Evolutionary conservation across 2,113 vertebrate genomes (phyloP), one percentile per base, ranked within the genome.

Genomic region (Proteles cristata): DNA sequence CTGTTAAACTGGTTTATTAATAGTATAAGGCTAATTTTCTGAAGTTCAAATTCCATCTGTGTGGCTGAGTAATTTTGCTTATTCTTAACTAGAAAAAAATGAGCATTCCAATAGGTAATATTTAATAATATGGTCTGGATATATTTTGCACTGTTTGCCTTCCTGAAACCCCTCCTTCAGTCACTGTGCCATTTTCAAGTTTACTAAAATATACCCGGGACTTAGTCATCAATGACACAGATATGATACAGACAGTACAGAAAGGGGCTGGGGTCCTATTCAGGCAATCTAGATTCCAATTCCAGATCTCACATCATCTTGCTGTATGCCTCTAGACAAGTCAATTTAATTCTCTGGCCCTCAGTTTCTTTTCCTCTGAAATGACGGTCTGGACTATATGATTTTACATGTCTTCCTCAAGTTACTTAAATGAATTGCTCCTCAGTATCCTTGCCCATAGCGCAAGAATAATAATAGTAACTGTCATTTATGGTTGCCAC

Each of bases 1-100:
- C 33, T 74, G 15, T 10, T 81, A 50, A 88, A 79, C 74, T 16
- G 43, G 23, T 26, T 92, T 85, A 69, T 69, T 81, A 76, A 89
- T 65, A 69, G 63, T n/a, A 28, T 39, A 48, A n/a, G 55, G 43
- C 19, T 63, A 9, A 11, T 73, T 50, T 79, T 83, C 21, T 68
- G 63, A 80, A 96, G 76, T 79, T 80, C 25, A 84, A 63, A 91
- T 74, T 94, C 33, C 45, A 66, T 65, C 31, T 58, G n/a, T 88
- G 71, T 81, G 50, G 3, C 21, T 92, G 45, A 80, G 12, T 65
- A 53, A 65, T 12, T 28, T 79, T 88, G 25, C 9, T 81, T 25
- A 61, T 48, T 50, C 55, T 76, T 69, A 65, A n/a, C 83, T 12
- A 35, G 25, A 35, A 80, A 48, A 86, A 76, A 80, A 65, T 4